Evolutionary conservation across 30 jellyfish, hydroid and myxozoan species (phyloP).

Genomic region (Aurelia sp.): DNA sequence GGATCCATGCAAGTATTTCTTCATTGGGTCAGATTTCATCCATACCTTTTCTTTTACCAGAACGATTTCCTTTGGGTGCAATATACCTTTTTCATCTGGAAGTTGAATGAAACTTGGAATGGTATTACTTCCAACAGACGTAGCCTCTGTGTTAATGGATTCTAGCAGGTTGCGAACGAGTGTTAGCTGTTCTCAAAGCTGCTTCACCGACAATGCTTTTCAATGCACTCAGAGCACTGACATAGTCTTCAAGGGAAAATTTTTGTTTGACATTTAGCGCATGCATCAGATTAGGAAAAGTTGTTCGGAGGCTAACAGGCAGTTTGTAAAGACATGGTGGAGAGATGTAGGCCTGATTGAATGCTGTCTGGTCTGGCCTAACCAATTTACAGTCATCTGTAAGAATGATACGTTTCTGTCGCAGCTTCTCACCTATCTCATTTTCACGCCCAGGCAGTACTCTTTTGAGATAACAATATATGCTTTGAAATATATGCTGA

Average conservation of each 20-base stretch:
- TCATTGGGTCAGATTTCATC: conserved; percentile 32
- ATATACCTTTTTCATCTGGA: conserved; percentile 60
- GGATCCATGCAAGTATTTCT: conserved; percentile 34
- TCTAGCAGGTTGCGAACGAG: conserved; percentile 47
- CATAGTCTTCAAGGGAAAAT: conserved; percentile 14
- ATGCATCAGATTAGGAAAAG: conserved; percentile 24
- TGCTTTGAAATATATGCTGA: conserved; percentile 4
- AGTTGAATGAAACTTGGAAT: conserved; percentile 1
- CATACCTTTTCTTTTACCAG: conserved; percentile 57
- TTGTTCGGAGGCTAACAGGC: conserved; percentile 1
- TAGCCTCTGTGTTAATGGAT: conserved; percentile 11
- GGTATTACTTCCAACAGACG: neutral
- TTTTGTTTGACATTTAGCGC: conserved; percentile 53
- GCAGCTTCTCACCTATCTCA: neutral
- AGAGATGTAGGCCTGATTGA: conserved; percentile 19
- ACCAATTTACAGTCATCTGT: conserved; percentile 34
- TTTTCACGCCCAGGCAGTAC: too few species aligned
- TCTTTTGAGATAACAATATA: neutral
- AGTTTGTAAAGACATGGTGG: conserved; percentile 55
- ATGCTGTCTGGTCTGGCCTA: conserved; percentile 15
- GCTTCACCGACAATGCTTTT: neutral
- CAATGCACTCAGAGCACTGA: conserved; percentile 14
- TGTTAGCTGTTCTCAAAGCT: conserved; percentile 20
- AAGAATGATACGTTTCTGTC: neutral
- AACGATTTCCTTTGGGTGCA: conserved; percentile 24